These are phyloP conservation scores for Hypomecis punctinalis DNA, from an alignment of 2,888 invertebrate genomes.

Conservation along the genomic window DNA sequence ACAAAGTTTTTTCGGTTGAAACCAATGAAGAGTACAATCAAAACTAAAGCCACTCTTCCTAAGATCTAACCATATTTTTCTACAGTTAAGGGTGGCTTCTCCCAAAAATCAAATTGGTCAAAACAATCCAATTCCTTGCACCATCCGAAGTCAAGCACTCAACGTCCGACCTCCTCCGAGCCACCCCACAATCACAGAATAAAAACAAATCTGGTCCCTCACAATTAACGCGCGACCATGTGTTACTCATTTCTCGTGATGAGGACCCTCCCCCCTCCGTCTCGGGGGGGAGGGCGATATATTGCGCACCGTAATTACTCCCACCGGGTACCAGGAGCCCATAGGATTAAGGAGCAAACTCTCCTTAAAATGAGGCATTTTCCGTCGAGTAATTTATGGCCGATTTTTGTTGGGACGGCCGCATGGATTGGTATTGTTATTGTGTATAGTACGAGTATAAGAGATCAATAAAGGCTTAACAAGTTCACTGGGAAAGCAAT, in stretches of 20 bases:
- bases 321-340: slow-evolving; percentile 69
- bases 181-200: slow-evolving; percentile 64
- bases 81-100: too few relatives aligned
- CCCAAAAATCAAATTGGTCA: neutral
- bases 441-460: slow-evolving; percentile 10
- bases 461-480: slow-evolving; percentile 4
- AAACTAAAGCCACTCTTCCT: too few relatives aligned
- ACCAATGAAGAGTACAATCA: too few relatives aligned
- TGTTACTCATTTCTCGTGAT: slow-evolving; percentile 74
- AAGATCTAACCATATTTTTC: too few relatives aligned
- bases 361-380: slow-evolving; percentile 77
- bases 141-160: slow-evolving; percentile 5
- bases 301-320: slow-evolving; percentile 77
- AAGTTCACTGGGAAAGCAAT: slow-evolving; percentile 4
- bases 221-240: slow-evolving; percentile 80
- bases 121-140: neutral
- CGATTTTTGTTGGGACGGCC: slow-evolving; percentile 53
- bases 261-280: slow-evolving; percentile 58
- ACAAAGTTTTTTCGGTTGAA: too few relatives aligned
- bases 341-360: slow-evolving; percentile 73
- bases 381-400: slow-evolving; percentile 64
- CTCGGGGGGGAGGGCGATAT: slow-evolving; percentile 62
- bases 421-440: slow-evolving; percentile 17
- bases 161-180: slow-evolving; percentile 19
- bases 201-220: slow-evolving; percentile 63